Conservation (phyloP, 2,888 invertebrate genomes). For the Synanthedon vespiformis region DNA sequence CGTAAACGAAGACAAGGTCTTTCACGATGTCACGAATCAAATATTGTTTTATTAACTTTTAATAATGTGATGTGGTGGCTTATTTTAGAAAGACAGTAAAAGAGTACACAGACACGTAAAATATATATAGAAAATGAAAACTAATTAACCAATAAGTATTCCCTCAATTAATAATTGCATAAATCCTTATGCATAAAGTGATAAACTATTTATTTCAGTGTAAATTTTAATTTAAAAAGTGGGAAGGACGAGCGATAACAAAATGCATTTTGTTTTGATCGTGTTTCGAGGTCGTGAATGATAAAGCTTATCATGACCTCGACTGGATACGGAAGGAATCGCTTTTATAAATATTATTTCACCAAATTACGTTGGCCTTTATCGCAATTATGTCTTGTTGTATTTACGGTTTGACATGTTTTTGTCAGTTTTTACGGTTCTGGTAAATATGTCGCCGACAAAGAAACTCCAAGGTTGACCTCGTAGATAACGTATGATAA, state of each 20-base stretch:
- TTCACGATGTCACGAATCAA: neutral
- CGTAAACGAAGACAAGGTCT: neutral
- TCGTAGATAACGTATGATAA: slow-evolving; percentile 60
- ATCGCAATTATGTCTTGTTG: slow-evolving; percentile 7
- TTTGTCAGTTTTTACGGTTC: slow-evolving; percentile 36
- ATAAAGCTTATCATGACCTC: slow-evolving; percentile 51
- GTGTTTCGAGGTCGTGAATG: slow-evolving; percentile 34
- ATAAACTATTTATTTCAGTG: no score
- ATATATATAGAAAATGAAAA: no score
- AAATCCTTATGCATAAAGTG: no score
- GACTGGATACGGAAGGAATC: slow-evolving; percentile 51
- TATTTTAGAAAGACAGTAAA: no score
- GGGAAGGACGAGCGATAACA: slow-evolving; percentile 43
- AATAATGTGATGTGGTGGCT: no score
- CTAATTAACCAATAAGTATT: no score
- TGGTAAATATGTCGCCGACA: slow-evolving; percentile 48
- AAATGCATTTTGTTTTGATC: slow-evolving; percentile 42
- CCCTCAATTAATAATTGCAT: no score
- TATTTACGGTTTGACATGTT: slow-evolving; percentile 19
- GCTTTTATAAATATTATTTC: slow-evolving; percentile 24
- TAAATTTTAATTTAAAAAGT: neutral
- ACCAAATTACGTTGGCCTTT: slow-evolving; percentile 32
- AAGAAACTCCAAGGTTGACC: slow-evolving; percentile 61
- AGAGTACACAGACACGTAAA: no score
- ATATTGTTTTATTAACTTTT: no score